These are phyloP conservation scores for Eidolon dupreanum DNA, from an alignment of 2,797 vertebrate genomes.

Conservation along the genomic window DNA sequence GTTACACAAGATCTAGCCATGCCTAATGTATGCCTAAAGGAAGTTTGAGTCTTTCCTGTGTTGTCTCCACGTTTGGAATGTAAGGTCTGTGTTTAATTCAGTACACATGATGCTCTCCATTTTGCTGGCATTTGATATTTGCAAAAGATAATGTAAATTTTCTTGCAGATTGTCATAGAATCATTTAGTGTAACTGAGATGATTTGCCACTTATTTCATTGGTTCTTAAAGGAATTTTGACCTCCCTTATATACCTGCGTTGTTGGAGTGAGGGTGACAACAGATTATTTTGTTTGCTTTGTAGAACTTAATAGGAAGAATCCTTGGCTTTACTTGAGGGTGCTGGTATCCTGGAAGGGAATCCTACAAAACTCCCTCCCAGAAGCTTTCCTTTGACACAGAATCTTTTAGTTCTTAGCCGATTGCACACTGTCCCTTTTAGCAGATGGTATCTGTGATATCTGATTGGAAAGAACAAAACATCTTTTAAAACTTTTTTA, in stretches of 20 bases:
- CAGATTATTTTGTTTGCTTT: conserved; percentile 54
- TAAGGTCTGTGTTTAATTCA: conserved; percentile 24
- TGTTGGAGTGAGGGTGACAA: conserved; percentile 18
- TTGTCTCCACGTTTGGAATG: conserved; percentile 3
- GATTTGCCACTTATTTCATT: conserved; percentile 29
- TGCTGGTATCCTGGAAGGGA: not conserved
- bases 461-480: not conserved
- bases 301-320: conserved; percentile 35
- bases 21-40: conserved; percentile 22
- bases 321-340: conserved; percentile 11
- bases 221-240: conserved; percentile 51
- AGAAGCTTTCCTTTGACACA: conserved; percentile 4
- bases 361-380: not conserved
- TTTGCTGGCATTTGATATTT: not conserved
- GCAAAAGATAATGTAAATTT: conserved; percentile 36
- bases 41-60: conserved; percentile 34
- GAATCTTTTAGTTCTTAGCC: not conserved
- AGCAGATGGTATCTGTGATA: not conserved
- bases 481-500: not conserved
- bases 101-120: not conserved
- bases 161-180: not conserved
- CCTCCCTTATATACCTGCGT: conserved; percentile 35
- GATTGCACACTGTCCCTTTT: not conserved
- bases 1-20: not conserved
- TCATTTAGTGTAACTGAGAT: not conserved